Evolutionary conservation across 1,140 invertebrate species (phyloP), one percentile per base, ranked within the genome.

Genomic region (Grapholita molesta): DNA sequence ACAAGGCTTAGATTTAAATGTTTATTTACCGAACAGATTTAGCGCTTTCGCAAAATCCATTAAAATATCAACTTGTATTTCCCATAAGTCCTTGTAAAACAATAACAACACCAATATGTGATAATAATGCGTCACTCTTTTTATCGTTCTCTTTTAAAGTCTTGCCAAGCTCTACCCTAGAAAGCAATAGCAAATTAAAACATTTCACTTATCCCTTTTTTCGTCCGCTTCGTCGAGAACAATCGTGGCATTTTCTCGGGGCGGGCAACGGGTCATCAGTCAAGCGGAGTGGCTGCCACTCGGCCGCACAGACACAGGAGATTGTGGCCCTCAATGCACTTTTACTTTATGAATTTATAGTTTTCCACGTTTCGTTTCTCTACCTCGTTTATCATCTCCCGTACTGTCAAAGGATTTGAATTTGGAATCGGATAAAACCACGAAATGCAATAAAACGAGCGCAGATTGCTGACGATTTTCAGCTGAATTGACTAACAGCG

Each of bases 311-410:
- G 77, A 83, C 79, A 83, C 75, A 79, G 80, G 81, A 83, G 81
- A 86, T 83, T 87, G 83, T 77, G 70, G 75, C 79, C 74, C 79
- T 86, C 80, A 76, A 72, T 86, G 85, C 85, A 82, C 78, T 88
- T 83, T 88, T 88, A 82, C 81, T 86, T 84, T 84, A 85, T 83
- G 80, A 88, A 88, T 88, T 85, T 82, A 82, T 82, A 84, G 82
- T 81, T 79, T 70, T 70, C 75, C 70, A 80, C 77, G 77, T 82
- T 85, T 80, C 75, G 67, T 75, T 82, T 76, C 79, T 70, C 72
- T 42, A 64, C 69, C 75, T 81, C 83, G 80, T 86, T 87, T 84
- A 75, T 87, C 83, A 83, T 84, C 64, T 71, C 66, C 6, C 28
- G 18, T 9, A 67, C 73, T 78, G 77, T 83, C 80, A 78, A 78